A percentile compares a stretch with the other conserved stretches of the same genome.
These are phyloP conservation scores for Clarias fuscus DNA, from an alignment of 2,797 vertebrate species.

Conservation along the genomic window DNA sequence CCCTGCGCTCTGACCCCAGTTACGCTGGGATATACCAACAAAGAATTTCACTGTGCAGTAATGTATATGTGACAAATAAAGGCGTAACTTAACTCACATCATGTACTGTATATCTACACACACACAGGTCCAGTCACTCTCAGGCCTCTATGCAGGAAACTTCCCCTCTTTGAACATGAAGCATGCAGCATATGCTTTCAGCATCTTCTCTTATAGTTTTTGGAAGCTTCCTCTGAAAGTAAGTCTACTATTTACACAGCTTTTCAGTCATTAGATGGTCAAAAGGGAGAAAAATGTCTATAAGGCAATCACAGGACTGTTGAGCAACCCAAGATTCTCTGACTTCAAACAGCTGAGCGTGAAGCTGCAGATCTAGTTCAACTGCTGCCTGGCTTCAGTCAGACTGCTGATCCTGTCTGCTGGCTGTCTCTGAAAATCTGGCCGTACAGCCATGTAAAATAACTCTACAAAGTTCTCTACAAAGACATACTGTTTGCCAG, in stretches of 20 bases:
- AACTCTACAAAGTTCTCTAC: constrained; percentile 19
- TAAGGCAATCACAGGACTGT: constrained; percentile 40
- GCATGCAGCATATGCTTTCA: constrained; percentile 66
- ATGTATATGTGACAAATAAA: too few species aligned
- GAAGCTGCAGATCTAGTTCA: constrained; percentile 52
- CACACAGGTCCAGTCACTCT: constrained; percentile 52
- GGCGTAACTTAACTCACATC: too few species aligned
- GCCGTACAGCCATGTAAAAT: constrained; percentile 39
- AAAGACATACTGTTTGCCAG: constrained; percentile 27
- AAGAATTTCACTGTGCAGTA: too few species aligned
- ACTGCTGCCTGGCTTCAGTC: constrained; percentile 56
- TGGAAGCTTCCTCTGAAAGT: constrained; percentile 68
- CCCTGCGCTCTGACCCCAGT: too few species aligned
- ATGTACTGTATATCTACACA: constrained; percentile 36
- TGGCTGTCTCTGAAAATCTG: constrained; percentile 22
- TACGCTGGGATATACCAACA: too few species aligned
- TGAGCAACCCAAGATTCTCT: constrained; percentile 49
- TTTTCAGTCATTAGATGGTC: constrained; percentile 63
- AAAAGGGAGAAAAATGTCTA: constrained; percentile 44
- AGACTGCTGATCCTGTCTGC: constrained; percentile 31
- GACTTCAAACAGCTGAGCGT: constrained; percentile 53
- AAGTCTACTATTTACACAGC: constrained; percentile 67
- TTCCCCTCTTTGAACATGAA: constrained; percentile 54
- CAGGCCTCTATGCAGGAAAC: constrained; percentile 61
- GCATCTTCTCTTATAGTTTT: constrained; percentile 64